These are phyloP conservation scores for Drosophila subobscura DNA, from an alignment of 1,140 invertebrate genomes.

Conservation along the genomic window DNA sequence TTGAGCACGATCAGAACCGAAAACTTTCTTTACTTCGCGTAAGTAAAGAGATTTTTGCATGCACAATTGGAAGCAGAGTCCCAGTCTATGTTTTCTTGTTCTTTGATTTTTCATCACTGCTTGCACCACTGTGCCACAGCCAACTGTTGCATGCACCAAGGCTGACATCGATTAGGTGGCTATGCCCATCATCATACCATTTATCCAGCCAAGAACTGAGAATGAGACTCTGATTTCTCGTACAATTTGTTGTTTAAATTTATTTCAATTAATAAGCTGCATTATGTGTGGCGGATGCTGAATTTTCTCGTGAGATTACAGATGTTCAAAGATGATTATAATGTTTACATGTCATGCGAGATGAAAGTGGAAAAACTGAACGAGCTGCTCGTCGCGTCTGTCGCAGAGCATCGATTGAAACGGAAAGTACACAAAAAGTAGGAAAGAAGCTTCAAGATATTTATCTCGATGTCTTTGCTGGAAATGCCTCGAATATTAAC, in stretches of 20 bases:
- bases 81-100: no score
- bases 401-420: slow-evolving; percentile 27
- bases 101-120: background rate
- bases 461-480: background rate
- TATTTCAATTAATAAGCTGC: slow-evolving; percentile 57
- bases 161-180: slow-evolving; percentile 1
- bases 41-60: no score
- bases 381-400: slow-evolving; percentile 20
- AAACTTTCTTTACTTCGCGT: no score
- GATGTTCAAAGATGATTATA: slow-evolving; percentile 56
- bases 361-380: slow-evolving; percentile 25
- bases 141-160: slow-evolving; percentile 21
- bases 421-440: slow-evolving; percentile 50
- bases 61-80: no score
- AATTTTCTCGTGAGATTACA: slow-evolving; percentile 61
- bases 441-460: slow-evolving; percentile 23
- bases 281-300: slow-evolving; percentile 45
- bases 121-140: slow-evolving; percentile 8
- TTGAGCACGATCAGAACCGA: no score
- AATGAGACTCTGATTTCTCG: slow-evolving; percentile 14
- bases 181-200: background rate
- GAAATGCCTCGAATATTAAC: slow-evolving; percentile 46
- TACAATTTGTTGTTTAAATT: slow-evolving; percentile 61
- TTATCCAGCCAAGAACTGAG: background rate
- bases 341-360: slow-evolving; percentile 1